Base-by-base conservation (phyloP, 2,113 vertebrate species). In the Paratilapia polleni region DNA sequence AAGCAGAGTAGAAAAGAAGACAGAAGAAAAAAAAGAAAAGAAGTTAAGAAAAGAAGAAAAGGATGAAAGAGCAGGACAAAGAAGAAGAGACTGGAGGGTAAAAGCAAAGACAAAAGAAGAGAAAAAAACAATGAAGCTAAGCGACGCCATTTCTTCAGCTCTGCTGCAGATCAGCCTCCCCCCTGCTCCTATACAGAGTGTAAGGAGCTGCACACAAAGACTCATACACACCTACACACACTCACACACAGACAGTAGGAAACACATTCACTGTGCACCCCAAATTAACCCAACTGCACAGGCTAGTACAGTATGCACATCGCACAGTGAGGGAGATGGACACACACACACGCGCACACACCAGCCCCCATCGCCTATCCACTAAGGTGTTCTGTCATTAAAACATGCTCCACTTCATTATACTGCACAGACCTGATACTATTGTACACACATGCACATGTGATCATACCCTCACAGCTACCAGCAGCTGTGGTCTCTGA, bases 91-190 rank as follows among this genome's bases (percentile, higher is more conserved):
- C 43, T 31, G 43, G 43, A 20, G 43, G 17, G 49, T 20, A 47
- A 52, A 13, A 52, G 19, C 49, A 20, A 20, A 73, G 4, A 73
- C 17, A 73, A 73, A 73, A 36, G 20, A 56, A 28, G 75, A 24
- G 15, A 49, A 0, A 14, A n/a, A 64, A 88, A 28, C 58, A 54
- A 77, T 74, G 66, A 59, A 41, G 77, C 68, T 56, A 57, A 85
- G 81, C 54, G 13, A 28, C 74, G 58, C 13, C 54, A 24, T 58
- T 66, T 6, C 19, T 56, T 56, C 14, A 66, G 60, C 86, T 84
- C 83, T 81, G 86, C 89, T 83, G 84, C 60, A 59, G 81, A 76
- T 80, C 80, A 85, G 76, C 76, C 68, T 79, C 76, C 58, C 22
- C 47, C 61, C 75, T 57, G 78, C 87, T 64, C 78, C 81, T 79